Evolutionary conservation across 37 sponge, comb jelly and placozoan genomes (phyloP).

Genomic region (Lycopodina hypogea): DNA sequence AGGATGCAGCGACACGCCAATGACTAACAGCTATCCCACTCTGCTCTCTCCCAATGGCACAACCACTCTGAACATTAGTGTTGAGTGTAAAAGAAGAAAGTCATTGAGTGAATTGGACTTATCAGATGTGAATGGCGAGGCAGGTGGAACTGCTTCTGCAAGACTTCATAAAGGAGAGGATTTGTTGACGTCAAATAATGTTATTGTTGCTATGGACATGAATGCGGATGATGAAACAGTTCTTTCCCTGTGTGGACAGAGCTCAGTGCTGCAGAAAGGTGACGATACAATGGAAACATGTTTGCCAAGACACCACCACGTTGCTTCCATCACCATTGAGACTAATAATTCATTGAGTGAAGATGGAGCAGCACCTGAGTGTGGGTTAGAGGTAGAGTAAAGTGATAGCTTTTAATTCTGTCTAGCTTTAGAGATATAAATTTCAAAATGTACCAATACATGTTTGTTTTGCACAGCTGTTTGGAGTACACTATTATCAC

Average conservation of each 20-base stretch:
- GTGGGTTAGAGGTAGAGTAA: too few relatives aligned
- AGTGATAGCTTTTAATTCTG: too few relatives aligned
- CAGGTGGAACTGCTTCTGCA: not conserved
- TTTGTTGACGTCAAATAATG: conserved; percentile 47
- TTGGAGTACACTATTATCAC: too few relatives aligned
- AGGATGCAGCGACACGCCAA: too few relatives aligned
- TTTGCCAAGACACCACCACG: not conserved
- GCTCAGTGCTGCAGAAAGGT: not conserved
- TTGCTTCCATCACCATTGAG: conserved; percentile 43
- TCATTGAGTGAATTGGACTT: conserved; percentile 2
- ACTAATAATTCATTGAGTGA: not conserved
- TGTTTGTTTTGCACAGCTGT: too few relatives aligned
- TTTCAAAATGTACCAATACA: too few relatives aligned
- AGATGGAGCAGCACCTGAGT: not conserved
- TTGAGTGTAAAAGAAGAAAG: conserved; percentile 34
- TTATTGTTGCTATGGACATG: conserved; percentile 29
- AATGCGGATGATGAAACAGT: conserved; percentile 1
- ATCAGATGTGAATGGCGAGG: not conserved
- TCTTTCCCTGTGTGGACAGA: not conserved
- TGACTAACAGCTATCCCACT: too few relatives aligned
- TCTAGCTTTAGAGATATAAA: too few relatives aligned
- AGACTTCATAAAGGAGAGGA: not conserved
- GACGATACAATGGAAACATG: not conserved
- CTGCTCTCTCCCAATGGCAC: conserved; percentile 20
- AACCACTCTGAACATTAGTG: conserved; percentile 27